A percentile compares a stretch with the other conserved stretches of the same genome.
Conservation (phyloP, 2,113 vertebrate species). For the Hippocampus zosterae region DNA sequence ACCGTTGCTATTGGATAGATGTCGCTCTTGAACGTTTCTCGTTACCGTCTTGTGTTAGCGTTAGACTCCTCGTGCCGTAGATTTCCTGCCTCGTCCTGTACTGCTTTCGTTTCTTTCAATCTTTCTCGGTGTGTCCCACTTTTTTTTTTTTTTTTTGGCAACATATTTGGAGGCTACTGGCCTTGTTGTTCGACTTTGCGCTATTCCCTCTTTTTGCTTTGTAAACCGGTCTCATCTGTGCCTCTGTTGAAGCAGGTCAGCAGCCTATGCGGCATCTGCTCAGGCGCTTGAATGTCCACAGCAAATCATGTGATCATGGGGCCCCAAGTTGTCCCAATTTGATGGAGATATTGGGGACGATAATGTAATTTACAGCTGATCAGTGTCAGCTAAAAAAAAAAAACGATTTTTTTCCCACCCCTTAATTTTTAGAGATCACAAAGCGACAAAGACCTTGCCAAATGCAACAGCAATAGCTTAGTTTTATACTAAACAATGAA, state of each 20-base stretch:
- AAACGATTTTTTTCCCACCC: too few relatives aligned
- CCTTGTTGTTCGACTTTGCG: not conserved
- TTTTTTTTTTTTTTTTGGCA: constrained; percentile 15
- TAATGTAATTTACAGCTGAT: not conserved
- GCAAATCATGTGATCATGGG: not conserved
- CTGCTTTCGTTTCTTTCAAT: constrained; percentile 35
- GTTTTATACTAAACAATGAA: too few relatives aligned
- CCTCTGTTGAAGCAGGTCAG: constrained; percentile 25
- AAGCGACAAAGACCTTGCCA: not conserved
- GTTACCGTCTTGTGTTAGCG: constrained; percentile 60
- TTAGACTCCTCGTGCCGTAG: constrained; percentile 36
- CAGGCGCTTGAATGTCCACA: not conserved
- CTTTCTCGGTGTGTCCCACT: constrained; percentile 48
- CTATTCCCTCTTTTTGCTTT: constrained; percentile 12
- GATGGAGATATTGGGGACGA: not conserved
- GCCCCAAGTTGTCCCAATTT: not conserved
- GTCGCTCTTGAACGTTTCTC: constrained; percentile 39
- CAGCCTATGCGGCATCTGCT: not conserved
- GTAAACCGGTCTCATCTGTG: not conserved
- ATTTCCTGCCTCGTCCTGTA: constrained; percentile 16
- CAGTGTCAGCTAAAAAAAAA: too few relatives aligned
- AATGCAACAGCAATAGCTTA: not conserved
- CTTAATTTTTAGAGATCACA: not conserved
- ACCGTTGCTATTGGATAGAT: constrained; percentile 42
- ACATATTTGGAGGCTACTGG: too few relatives aligned